These are phyloP conservation scores for Sinocyclocheilus anshuiensis DNA, from an alignment of 2,113 vertebrate species.

Conservation along the genomic window DNA sequence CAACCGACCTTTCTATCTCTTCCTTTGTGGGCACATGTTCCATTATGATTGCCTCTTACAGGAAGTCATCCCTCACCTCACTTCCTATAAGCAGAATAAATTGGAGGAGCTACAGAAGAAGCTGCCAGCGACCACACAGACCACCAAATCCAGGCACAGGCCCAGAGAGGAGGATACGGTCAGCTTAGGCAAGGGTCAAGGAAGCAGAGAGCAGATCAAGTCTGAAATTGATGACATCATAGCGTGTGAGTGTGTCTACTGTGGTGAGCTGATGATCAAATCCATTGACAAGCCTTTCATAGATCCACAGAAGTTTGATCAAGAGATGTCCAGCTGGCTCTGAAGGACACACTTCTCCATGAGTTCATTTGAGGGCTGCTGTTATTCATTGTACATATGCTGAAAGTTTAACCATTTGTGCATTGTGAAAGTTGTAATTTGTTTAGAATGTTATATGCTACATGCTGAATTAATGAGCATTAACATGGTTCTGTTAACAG, in stretches of 20 bases:
- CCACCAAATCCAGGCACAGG: conserved; percentile 83
- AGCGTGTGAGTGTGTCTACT: conserved; percentile 92
- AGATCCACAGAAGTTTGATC: conserved; percentile 86
- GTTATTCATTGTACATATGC: neutral
- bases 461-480: neutral
- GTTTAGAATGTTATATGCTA: neutral
- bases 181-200: conserved; percentile 81
- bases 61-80: conserved; percentile 88
- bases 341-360: conserved; percentile 62
- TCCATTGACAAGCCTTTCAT: conserved; percentile 97
- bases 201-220: conserved; percentile 90
- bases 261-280: conserved; percentile 95
- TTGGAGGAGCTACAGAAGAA: conserved; percentile 95
- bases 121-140: conserved; percentile 79
- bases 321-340: conserved; percentile 93
- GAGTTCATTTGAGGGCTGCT: neutral
- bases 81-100: conserved; percentile 85
- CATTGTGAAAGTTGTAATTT: neutral
- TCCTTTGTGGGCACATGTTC: conserved; percentile 98
- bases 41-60: conserved; percentile 94
- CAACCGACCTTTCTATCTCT: conserved; percentile 95
- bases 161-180: conserved; percentile 76
- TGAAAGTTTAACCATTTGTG: conserved; percentile 2
- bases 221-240: conserved; percentile 94
- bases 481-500: neutral